These are phyloP conservation scores for Leucosticte australis DNA, from an alignment of 2,113 vertebrate genomes.

Conservation along the genomic window DNA sequence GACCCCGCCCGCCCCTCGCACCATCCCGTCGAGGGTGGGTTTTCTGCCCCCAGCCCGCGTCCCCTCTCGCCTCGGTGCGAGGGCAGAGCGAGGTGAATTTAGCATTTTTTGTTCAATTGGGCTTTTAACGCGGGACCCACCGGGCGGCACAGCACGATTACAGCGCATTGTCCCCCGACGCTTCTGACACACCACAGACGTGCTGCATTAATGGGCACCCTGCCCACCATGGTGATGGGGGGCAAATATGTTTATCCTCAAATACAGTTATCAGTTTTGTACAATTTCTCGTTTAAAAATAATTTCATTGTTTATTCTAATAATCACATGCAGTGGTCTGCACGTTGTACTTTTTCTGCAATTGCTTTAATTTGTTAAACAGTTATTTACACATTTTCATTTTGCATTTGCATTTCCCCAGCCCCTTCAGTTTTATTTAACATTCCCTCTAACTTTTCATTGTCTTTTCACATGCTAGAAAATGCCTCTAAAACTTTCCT, in stretches of 20 bases:
- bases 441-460: not conserved
- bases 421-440: not conserved
- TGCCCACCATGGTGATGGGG: accelerated
- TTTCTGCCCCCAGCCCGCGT: not conserved
- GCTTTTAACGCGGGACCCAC: not conserved
- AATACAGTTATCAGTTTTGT: not conserved
- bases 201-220: not conserved
- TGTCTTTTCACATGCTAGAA: not conserved
- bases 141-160: too few species aligned
- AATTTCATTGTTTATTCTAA: not conserved
- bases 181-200: not conserved
- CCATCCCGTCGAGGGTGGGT: not conserved
- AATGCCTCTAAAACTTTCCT: not conserved
- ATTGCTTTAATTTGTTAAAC: not conserved
- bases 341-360: accelerated
- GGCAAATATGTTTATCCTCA: not conserved
- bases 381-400: not conserved
- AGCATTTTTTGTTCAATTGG: not conserved
- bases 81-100: not conserved
- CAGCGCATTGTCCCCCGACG: not conserved
- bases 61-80: not conserved
- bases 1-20: not conserved
- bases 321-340: too few species aligned
- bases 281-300: not conserved
- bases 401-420: not conserved